Evolutionary conservation across 2,888 invertebrate species (phyloP).

Genomic region (Cephus runcator): DNA sequence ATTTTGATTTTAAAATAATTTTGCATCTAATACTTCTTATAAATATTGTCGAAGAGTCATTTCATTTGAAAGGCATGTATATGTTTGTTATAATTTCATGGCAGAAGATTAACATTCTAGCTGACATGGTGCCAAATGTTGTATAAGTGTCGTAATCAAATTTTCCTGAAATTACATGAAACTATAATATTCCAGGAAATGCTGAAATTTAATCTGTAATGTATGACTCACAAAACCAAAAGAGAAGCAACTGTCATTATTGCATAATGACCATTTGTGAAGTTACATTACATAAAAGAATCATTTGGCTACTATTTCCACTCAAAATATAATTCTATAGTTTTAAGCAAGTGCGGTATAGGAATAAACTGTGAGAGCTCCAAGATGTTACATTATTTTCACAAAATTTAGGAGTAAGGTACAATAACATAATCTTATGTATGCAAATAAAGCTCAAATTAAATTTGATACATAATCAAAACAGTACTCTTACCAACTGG

Average conservation of each 20-base stretch:
- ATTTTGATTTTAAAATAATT: background rate
- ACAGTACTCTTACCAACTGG: conserved; percentile 81
- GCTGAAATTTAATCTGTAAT: background rate
- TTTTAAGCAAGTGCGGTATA: background rate
- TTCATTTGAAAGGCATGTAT: background rate
- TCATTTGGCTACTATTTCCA: background rate
- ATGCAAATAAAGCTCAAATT: background rate
- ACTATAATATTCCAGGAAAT: background rate
- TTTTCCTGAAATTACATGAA: background rate
- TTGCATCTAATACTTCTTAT: background rate
- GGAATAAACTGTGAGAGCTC: background rate
- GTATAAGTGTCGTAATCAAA: background rate
- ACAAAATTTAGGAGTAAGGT: background rate
- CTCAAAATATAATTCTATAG: background rate
- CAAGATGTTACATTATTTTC: background rate
- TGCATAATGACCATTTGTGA: background rate
- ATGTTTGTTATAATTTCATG: too few relatives aligned
- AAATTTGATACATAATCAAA: background rate
- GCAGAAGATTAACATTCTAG: too few relatives aligned
- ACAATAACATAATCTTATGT: background rate
- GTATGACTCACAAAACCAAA: background rate
- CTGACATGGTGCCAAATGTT: too few relatives aligned
- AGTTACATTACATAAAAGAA: background rate
- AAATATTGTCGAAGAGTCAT: background rate
- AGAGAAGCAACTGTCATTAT: background rate